Percentiles rank a stretch among this genome's conserved stretches.
Conservation (phyloP, 1,140 invertebrate genomes). For the Trinorchestia longiramus region DNA sequence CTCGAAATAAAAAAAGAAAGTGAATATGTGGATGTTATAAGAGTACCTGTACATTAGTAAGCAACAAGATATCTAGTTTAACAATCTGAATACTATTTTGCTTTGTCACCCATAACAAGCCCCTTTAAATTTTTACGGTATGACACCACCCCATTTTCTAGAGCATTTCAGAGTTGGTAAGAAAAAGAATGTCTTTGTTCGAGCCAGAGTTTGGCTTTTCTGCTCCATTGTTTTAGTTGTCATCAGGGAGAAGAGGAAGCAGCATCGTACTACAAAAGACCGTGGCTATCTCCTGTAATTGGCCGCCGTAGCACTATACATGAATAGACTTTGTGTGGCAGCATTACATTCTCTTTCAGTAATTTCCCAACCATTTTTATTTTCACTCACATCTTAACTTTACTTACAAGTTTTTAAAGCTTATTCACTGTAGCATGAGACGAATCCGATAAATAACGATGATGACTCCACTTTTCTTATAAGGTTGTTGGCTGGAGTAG, state of each 20-base stretch:
- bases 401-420: not conserved
- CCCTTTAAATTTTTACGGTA: not conserved
- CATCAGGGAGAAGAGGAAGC: conserved; percentile 10
- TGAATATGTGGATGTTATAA: not conserved
- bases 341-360: not conserved
- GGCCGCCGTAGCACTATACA: not conserved
- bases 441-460: not conserved
- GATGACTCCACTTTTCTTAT: too few relatives aligned
- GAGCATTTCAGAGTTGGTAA: not conserved
- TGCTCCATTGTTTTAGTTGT: conserved; percentile 42
- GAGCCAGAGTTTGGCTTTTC: conserved; percentile 26
- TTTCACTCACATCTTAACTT: not conserved
- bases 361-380: not conserved
- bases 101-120: not conserved
- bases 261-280: conserved; percentile 31
- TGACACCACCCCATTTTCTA: not conserved
- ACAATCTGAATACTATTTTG: not conserved
- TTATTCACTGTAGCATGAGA: not conserved
- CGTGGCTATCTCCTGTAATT: conserved; percentile 47
- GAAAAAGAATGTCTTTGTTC: conserved; percentile 36
- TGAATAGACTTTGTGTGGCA: not conserved
- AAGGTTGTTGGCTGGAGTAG: not conserved
- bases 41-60: not conserved
- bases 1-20: not conserved
- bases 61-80: not conserved